These are phyloP conservation scores for Apodemus sylvaticus DNA, from an alignment of 2,113 vertebrate genomes.

Conservation along the genomic window DNA sequence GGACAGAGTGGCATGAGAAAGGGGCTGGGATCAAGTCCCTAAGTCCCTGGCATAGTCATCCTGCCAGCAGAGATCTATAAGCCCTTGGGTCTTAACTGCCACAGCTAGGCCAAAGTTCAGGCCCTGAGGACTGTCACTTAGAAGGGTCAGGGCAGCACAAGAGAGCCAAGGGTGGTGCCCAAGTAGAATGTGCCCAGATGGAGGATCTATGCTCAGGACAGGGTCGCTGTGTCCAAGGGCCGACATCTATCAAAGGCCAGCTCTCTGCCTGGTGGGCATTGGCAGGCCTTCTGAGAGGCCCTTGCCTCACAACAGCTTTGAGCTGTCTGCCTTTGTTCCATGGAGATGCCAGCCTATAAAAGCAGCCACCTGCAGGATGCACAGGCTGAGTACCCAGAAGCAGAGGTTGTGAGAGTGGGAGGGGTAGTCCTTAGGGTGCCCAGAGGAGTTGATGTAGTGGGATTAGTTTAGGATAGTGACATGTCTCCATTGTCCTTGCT, in stretches of 20 bases:
- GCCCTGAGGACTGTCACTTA: constrained; percentile 32
- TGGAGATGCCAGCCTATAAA: constrained; percentile 62
- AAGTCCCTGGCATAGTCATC: not conserved
- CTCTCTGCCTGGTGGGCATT: not conserved
- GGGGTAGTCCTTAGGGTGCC: not conserved
- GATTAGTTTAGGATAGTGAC: too few relatives aligned
- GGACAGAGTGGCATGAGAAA: constrained; percentile 75
- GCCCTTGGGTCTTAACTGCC: constrained; percentile 70
- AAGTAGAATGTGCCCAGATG: not conserved
- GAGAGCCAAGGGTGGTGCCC: not conserved
- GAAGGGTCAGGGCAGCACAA: fast-evolving
- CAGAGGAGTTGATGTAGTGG: not conserved
- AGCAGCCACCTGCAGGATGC: not conserved
- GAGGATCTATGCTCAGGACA: not conserved
- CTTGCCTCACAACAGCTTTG: constrained; percentile 79
- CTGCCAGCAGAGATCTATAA: constrained; percentile 65
- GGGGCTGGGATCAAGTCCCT: not conserved
- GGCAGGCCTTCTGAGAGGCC: constrained; percentile 81
- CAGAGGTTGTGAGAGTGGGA: not conserved
- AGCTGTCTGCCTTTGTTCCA: constrained; percentile 84
- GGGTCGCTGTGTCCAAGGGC: not conserved
- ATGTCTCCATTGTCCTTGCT: not conserved
- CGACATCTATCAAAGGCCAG: not conserved
- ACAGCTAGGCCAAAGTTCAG: constrained; percentile 61
- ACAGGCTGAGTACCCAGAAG: not conserved